Evolutionary conservation across 2,797 vertebrate genomes (phyloP), one percentile per base, ranked within the genome.

Genomic region (Spondyliosoma cantharus): DNA sequence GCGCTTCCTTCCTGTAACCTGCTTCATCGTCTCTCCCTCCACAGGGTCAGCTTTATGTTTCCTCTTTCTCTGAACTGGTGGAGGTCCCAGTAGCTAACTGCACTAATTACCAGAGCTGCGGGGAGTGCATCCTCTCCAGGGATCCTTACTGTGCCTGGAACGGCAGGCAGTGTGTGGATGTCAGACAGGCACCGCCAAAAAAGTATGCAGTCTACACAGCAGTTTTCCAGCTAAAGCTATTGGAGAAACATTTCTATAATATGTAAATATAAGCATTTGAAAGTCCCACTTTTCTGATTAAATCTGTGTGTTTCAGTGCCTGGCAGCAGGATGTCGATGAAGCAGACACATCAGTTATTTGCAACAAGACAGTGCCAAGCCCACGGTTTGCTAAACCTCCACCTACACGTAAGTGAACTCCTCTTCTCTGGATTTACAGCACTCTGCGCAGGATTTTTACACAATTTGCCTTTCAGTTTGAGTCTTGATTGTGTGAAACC

Each of bases 71-170:
- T 0, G 94, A 95, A 0, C 90, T 99, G 73, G 96, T 96, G 65
- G 97, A 97, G 93, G 95, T 98, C 77, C 96, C 97, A 0, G 94
- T 98, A 0, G 96, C 97, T 78, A 98, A 97, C 93, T 99, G 98
- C 92, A 96, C 95, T 86, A 96, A 97, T 78, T 98, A 99, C 83
- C 94, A 77, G 87, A 98, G 94, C 94, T 99, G 98, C 2, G 97
- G 97, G 24, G 97, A 99, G 76, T 99, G 98, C 27, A 80, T 99
- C 84, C 95, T 99, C 53, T 96, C 97, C 4, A 96, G 97, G 82
- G 98, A 99, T 85, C 98, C 98, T 3, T 98, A 97, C 94, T 99
- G 98, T 0, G 97, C 95, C n/a, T 99, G 98, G 98, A 94, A 88
- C 3, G 91, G 91, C 59, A 94, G 87, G 1, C 89, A 91, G 76